Conservation (phyloP, 1,140 invertebrate species). For the Drusus annulatus region DNA sequence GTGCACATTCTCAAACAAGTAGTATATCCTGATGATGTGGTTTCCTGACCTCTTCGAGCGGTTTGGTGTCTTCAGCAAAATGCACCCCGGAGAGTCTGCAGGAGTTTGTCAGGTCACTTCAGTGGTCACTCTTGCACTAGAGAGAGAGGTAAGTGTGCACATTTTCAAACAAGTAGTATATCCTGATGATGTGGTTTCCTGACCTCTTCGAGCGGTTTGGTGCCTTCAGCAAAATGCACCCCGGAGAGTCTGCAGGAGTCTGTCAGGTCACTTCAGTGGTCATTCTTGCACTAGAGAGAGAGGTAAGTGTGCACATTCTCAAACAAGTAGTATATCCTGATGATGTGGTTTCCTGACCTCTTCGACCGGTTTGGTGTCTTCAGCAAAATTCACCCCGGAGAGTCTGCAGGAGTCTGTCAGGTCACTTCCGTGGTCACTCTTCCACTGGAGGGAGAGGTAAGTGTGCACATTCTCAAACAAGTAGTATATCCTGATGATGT, state of each 20-base stretch:
- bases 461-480: no score
- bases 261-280: conserved; percentile 70
- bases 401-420: conserved; percentile 73
- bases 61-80: conserved; percentile 72
- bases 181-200: conserved; percentile 79
- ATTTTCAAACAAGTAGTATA: conserved; percentile 64
- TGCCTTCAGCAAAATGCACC: conserved; percentile 70
- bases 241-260: conserved; percentile 71
- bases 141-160: conserved; percentile 43
- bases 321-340: no score
- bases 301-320: conserved; percentile 20
- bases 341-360: conserved; percentile 78
- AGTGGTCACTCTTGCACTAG: conserved; percentile 43
- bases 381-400: conserved; percentile 68
- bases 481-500: no score
- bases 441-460: conserved; percentile 46
- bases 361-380: conserved; percentile 76
- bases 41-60: conserved; percentile 78
- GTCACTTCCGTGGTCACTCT: conserved; percentile 64
- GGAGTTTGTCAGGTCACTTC: conserved; percentile 74
- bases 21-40: conserved; percentile 80
- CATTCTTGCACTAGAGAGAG: conserved; percentile 42
- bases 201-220: conserved; percentile 77
- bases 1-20: no score
- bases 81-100: conserved; percentile 69